Percentiles rank a stretch among this genome's conserved stretches.
Conservation (phyloP, 2,797 vertebrate genomes). For the Phoeniculus purpureus region DNA sequence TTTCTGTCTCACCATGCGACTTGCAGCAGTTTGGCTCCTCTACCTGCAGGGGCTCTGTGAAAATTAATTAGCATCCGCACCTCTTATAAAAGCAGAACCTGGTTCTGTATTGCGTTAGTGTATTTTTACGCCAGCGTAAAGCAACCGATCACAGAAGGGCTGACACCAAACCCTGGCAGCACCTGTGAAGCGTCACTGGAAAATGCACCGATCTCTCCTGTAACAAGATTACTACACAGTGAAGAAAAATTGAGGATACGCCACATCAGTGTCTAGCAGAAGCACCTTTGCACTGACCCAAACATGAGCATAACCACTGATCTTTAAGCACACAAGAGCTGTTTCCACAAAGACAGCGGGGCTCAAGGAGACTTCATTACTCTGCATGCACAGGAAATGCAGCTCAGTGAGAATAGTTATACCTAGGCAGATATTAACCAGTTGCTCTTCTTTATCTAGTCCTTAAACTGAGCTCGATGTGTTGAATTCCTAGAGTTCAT, state of each 20-base stretch:
- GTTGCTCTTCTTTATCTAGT: background rate
- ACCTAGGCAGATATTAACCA: background rate
- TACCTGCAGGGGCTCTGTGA: background rate
- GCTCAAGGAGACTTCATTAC: background rate
- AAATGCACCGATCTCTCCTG: fast-evolving
- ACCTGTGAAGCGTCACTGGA: background rate
- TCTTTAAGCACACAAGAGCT: fast-evolving
- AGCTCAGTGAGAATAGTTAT: background rate
- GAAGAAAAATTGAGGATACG: background rate
- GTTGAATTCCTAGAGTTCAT: background rate
- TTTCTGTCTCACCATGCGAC: background rate
- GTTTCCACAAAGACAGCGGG: background rate
- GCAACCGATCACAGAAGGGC: background rate
- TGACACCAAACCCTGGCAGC: background rate
- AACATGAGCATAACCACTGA: background rate
- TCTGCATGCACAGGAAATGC: background rate
- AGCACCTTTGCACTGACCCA: background rate
- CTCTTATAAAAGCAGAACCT: background rate
- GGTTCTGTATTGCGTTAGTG: background rate
- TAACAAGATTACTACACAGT: background rate
- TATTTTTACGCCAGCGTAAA: background rate
- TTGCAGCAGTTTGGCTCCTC: background rate
- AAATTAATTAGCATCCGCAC: background rate
- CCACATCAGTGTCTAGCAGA: background rate
- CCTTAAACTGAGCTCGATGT: background rate